Base-by-base conservation (phyloP, 2,888 invertebrate genomes). In the Balanococcus diminutus region DNA sequence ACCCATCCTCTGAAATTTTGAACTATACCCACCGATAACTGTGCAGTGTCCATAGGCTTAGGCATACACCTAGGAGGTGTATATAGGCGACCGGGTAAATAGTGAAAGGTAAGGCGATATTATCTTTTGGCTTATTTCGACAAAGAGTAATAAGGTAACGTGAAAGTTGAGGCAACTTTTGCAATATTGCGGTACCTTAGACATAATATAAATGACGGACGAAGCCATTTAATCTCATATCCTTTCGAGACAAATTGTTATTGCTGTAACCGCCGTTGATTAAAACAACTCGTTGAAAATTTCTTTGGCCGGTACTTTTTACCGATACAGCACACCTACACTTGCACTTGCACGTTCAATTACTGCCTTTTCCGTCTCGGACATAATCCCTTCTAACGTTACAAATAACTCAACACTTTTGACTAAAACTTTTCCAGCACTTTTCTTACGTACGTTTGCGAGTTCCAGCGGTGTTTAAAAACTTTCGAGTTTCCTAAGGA, bases 191-290 rank as follows among this genome's bases (percentile, higher is more conserved):
- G 75, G 75, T 79, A 79, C 36, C 75, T 79, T 1, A 19, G 25
- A 79, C 36, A 36, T 79, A 79, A 79, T 79, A 79, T 79, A 79
- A 79, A 79, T 79, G 75, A 79, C 75, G 75, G 19, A 79, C 75
- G 75, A 79, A 79, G 75, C 75, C 75, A 36, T 79, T 79, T 79
- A 79, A 79, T 32, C 75, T 36, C 75, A 79, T 79, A 79, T 79
- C 36, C 75, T 36, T 36, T 32, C 36, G 75, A 79, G 75, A 79
- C 75, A 79, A 79, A 79, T 79, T 79, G 75, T 79, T 79, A 79
- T 79, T 79, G 36, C 75, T 16, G 36, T 79, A 36, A 79, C 75
- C 75, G 31, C 36, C 75, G 75, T 36, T 79, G 75, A 79, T 79
- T 79, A 79, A 79, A 79, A 32, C 75, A 79, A 79, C 75, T 79